Conservation (phyloP, 2,113 vertebrate genomes). For the Dolichallabes microphthalmus region DNA sequence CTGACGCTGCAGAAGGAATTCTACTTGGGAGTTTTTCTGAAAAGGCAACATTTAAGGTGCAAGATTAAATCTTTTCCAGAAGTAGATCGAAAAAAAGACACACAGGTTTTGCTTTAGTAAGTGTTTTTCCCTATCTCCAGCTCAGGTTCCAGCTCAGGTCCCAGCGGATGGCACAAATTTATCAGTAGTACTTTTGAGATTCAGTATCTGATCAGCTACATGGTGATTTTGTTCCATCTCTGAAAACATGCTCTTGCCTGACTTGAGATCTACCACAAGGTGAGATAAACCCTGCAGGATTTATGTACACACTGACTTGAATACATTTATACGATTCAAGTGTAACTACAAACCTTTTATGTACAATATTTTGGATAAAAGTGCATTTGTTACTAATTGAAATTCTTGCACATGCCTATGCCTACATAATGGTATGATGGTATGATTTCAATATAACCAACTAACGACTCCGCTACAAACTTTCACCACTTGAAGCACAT, state of each 20-base stretch:
- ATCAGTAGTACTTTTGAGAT: neutral
- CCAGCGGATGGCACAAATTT: neutral
- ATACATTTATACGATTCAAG: neutral
- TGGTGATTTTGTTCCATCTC: neutral
- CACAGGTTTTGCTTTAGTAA: neutral
- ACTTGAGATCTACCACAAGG: neutral
- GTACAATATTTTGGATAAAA: neutral
- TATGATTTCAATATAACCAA: too few species aligned
- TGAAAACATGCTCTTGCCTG: neutral
- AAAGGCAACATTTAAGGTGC: neutral
- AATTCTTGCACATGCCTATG: too few species aligned
- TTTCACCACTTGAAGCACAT: too few species aligned
- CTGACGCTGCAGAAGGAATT: neutral
- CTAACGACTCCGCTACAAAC: too few species aligned
- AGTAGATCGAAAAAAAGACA: neutral
- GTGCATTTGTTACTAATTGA: too few species aligned
- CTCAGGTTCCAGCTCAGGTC: neutral
- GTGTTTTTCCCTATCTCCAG: neutral
- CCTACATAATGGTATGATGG: too few species aligned
- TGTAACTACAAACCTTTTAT: neutral
- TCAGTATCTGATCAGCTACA: slow-evolving; percentile 2
- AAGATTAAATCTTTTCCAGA: neutral
- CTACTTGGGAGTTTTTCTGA: neutral
- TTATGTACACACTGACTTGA: neutral
- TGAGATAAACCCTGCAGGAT: neutral